Conservation (phyloP, 2,113 vertebrate genomes). For the Vulpes vulpes region DNA sequence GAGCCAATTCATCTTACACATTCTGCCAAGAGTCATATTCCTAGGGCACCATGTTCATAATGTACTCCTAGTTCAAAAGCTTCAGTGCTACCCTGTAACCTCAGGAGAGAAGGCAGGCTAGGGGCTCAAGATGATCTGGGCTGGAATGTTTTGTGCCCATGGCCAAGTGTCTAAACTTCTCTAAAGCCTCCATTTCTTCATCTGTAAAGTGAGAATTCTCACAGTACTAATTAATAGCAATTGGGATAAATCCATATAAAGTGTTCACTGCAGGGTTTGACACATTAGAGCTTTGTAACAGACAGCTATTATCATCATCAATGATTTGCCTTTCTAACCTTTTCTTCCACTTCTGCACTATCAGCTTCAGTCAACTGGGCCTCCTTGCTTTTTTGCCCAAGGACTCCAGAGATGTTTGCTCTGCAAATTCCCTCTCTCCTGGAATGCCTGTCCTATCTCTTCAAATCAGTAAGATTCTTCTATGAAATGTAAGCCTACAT, state of each 20-base stretch:
- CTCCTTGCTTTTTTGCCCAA: background rate
- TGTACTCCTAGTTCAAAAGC: background rate
- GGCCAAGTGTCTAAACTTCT: background rate
- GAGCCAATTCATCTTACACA: background rate
- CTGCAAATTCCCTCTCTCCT: background rate
- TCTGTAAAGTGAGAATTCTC: background rate
- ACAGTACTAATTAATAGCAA: background rate
- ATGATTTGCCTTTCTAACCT: background rate
- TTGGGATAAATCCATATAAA: background rate
- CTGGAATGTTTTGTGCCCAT: background rate
- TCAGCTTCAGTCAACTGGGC: background rate
- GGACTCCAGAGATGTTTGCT: background rate
- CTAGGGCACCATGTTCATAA: background rate
- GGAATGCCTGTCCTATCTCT: background rate
- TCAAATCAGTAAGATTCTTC: background rate
- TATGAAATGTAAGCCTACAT: background rate
- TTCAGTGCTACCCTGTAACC: background rate
- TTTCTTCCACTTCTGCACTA: background rate
- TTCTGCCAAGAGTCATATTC: background rate
- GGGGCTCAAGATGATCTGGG: background rate
- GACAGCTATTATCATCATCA: background rate
- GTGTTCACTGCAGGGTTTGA: background rate
- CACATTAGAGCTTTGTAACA: background rate
- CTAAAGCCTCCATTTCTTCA: background rate
- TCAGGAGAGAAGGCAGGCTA: background rate